phyloP scores from a whole-genome alignment of 2,888 invertebrate genomes.

The Iphiclides podalirius region DNA sequence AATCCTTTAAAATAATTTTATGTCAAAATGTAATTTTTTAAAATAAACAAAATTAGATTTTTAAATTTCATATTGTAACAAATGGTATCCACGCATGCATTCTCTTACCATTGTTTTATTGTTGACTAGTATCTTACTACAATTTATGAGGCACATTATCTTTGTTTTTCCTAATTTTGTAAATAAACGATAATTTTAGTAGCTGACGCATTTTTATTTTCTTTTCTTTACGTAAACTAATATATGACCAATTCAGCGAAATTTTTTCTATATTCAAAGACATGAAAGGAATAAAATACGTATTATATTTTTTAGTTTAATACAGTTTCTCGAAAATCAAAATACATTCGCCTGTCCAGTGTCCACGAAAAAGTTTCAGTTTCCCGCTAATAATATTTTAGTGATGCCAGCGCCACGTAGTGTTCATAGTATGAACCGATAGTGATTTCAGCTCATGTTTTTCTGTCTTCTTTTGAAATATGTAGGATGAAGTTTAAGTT shows the following conservation, averaged over 20 bases:
- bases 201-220: conserved; percentile 33
- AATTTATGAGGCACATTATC: conserved; percentile 32
- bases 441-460: conserved; percentile 8
- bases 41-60: too few species aligned
- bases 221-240: too few species aligned
- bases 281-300: too few species aligned
- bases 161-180: conserved; percentile 50
- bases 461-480: conserved; percentile 18
- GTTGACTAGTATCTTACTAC: background rate
- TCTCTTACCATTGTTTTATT: background rate
- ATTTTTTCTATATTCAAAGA: too few species aligned
- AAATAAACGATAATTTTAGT: conserved; percentile 54
- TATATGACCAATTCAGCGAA: too few species aligned
- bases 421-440: conserved; percentile 45
- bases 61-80: too few species aligned
- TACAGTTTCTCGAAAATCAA: too few species aligned
- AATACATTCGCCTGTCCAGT: too few species aligned
- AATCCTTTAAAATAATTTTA: too few species aligned
- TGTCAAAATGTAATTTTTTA: too few species aligned
- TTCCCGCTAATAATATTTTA: conserved; percentile 52
- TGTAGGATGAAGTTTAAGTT: background rate
- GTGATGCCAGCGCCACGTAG: conserved; percentile 38
- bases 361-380: too few species aligned
- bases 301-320: too few species aligned
- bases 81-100: background rate